These are phyloP conservation scores for Gymnarchus niloticus DNA, from an alignment of 2,113 vertebrate species.

Conservation along the genomic window DNA sequence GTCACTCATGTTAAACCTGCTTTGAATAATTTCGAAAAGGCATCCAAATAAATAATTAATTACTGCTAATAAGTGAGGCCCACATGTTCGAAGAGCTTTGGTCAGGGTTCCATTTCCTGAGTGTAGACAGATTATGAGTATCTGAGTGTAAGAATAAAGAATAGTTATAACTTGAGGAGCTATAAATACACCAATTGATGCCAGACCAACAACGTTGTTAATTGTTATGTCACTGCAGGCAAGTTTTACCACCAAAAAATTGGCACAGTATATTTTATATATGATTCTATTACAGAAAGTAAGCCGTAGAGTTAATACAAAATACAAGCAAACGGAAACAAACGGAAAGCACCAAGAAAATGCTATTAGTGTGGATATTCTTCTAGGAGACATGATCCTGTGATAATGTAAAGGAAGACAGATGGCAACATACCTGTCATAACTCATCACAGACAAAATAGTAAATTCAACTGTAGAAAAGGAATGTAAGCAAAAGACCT, in stretches of 20 bases:
- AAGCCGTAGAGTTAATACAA: background rate
- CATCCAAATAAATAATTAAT: background rate
- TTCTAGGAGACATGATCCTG: conserved; percentile 30
- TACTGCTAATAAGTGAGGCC: conserved; percentile 10
- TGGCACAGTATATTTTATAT: conserved; percentile 17
- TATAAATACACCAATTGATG: background rate
- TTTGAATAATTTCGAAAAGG: conserved; percentile 23
- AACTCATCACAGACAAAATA: conserved; percentile 41
- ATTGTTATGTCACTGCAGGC: conserved; percentile 11
- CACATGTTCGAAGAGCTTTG: conserved; percentile 18
- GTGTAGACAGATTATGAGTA: conserved; percentile 18
- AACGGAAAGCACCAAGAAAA: conserved; percentile 31
- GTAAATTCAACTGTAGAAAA: conserved; percentile 26
- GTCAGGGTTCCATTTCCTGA: background rate
- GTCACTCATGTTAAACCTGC: conserved; percentile 17
- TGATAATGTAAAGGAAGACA: conserved; percentile 38
- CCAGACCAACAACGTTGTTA: conserved; percentile 21
- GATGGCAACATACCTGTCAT: conserved; percentile 40
- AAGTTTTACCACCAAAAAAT: conserved; percentile 7
- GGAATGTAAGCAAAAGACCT: conserved; percentile 39
- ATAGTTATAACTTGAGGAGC: conserved; percentile 7
- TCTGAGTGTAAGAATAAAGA: conserved; percentile 17
- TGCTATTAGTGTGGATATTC: background rate
- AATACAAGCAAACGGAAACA: background rate
- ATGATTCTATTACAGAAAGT: background rate